Conservation (phyloP, 2,888 invertebrate genomes). For the Seladonia tumulorum region DNA sequence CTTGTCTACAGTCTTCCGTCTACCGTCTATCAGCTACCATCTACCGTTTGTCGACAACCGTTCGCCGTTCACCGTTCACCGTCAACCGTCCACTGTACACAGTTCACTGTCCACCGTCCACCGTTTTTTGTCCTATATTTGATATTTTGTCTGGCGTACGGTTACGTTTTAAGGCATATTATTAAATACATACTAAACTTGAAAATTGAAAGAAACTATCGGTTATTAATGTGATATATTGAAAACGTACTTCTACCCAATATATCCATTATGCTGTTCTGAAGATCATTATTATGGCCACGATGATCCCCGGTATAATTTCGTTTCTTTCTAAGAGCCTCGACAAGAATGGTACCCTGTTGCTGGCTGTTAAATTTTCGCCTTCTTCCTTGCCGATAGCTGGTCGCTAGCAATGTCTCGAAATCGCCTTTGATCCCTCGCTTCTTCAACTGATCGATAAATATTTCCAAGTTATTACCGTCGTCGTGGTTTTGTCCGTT, state of each 20-base stretch:
- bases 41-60: not conserved
- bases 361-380: conserved; percentile 88
- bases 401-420: conserved; percentile 27
- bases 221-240: not conserved
- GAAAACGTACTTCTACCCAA: conserved; percentile 90
- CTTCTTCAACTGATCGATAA: conserved; percentile 71
- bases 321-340: conserved; percentile 89
- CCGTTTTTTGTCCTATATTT: not conserved
- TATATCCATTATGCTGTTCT: conserved; percentile 92
- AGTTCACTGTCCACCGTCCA: not conserved
- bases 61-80: not conserved
- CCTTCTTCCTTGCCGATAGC: conserved; percentile 75
- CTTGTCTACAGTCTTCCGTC: not conserved
- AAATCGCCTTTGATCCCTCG: conserved; percentile 54
- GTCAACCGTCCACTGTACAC: not conserved
- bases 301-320: conserved; percentile 84
- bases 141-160: not conserved
- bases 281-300: conserved; percentile 86
- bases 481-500: not conserved
- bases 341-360: conserved; percentile 90
- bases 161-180: not conserved
- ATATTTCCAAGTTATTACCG: conserved; percentile 50
- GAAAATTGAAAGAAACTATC: not conserved
- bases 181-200: not conserved
- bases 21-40: not conserved